These are phyloP conservation scores for Germaria angustata DNA, from an alignment of 2,888 invertebrate species.

Conservation along the genomic window DNA sequence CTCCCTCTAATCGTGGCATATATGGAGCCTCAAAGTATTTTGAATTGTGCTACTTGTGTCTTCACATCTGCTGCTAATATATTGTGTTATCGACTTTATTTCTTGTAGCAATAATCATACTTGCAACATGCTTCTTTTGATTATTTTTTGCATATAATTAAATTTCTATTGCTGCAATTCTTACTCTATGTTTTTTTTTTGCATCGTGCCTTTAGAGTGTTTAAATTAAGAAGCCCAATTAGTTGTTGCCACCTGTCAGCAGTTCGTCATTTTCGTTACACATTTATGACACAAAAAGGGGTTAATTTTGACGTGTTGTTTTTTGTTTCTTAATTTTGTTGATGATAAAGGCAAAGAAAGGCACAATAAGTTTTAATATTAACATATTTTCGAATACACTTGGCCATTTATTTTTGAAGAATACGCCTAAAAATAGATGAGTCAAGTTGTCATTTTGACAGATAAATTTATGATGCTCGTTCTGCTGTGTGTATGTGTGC, in stretches of 20 bases:
- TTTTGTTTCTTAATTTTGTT: conserved; percentile 55
- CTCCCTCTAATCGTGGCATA: too few relatives aligned
- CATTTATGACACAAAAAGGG: conserved; percentile 62
- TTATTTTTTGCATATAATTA: neutral
- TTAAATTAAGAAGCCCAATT: conserved; percentile 79
- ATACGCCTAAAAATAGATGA: conserved; percentile 46
- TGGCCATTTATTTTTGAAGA: conserved; percentile 26
- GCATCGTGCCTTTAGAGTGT: conserved; percentile 69
- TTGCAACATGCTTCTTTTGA: conserved; percentile 22
- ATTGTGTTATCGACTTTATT: too few relatives aligned
- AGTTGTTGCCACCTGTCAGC: conserved; percentile 80
- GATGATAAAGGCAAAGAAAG: conserved; percentile 23
- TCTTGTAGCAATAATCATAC: too few relatives aligned
- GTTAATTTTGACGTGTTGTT: conserved; percentile 52
- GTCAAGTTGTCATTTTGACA: conserved; percentile 61
- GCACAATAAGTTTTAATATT: conserved; percentile 35
- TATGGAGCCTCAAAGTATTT: too few relatives aligned
- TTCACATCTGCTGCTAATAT: too few relatives aligned
- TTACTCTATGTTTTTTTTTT: conserved; percentile 1
- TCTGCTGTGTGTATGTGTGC: neutral
- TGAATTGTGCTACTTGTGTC: too few relatives aligned
- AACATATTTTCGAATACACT: conserved; percentile 30
- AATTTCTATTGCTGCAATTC: neutral
- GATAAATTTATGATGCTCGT: conserved; percentile 55
- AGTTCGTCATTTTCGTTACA: conserved; percentile 78